A percentile compares a stretch with the other conserved stretches of the same genome.
phyloP scores from a whole-genome alignment of 2,797 vertebrate genomes.

The Coreius guichenoti region DNA sequence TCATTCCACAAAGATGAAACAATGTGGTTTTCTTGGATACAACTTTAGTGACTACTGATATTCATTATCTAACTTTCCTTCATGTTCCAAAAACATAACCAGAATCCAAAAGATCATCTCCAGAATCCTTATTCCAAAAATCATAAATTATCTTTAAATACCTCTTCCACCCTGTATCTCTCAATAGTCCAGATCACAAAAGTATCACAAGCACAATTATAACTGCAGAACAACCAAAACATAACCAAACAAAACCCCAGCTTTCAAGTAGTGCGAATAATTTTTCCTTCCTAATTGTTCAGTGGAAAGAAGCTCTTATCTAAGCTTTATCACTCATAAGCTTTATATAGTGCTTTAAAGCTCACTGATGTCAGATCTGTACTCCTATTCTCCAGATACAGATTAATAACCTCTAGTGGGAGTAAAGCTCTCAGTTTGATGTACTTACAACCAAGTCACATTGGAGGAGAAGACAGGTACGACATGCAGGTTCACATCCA shows the following conservation, averaged over 20 bases:
- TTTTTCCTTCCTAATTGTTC: not conserved
- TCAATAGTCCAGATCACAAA: not conserved
- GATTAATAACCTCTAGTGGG: not conserved
- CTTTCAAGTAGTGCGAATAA: not conserved
- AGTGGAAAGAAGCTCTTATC: conserved; percentile 8
- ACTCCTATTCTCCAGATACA: conserved; percentile 10
- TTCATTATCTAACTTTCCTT: conserved; percentile 2
- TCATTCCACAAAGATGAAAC: conserved; percentile 2
- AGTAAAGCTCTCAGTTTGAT: conserved; percentile 4
- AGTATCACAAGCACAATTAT: not conserved
- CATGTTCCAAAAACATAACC: not conserved
- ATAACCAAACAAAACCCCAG: not conserved
- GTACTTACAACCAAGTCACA: conserved; percentile 78
- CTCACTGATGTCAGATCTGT: conserved; percentile 20
- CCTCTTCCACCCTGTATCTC: not conserved
- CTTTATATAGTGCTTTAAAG: conserved; percentile 1
- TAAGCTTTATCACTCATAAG: conserved; percentile 13
- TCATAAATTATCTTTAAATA: not conserved
- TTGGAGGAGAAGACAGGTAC: conserved; percentile 77
- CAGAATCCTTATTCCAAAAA: conserved; percentile 3
- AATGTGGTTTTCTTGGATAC: conserved; percentile 9
- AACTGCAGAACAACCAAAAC: not conserved
- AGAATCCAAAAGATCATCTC: not conserved
- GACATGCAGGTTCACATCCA: conserved; percentile 72
- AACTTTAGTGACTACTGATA: not conserved